Evolutionary conservation across 2,888 invertebrate species (phyloP), one percentile per base, ranked within the genome.

Genomic region (Sclerodermus sp.): DNA sequence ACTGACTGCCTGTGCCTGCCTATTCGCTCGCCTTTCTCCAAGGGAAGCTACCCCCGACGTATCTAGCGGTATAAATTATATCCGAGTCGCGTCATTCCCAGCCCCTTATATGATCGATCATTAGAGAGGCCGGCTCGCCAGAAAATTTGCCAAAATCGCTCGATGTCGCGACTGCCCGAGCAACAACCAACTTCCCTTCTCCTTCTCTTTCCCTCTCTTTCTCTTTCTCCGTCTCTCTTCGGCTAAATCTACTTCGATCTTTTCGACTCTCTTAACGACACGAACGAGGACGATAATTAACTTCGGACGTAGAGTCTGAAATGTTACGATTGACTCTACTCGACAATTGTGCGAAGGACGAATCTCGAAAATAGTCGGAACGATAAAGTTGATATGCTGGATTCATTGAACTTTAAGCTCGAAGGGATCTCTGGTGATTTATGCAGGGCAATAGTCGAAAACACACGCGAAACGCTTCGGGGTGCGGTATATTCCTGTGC

Each of bases 41-140:
- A 72, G 73, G 71, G 73, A 72, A 71, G 70, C 73, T 72, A 73
- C 70, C 75, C 73, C 66, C 68, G 54, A 45, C 60, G 58, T 75
- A 74, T 74, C 74, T 75, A 66, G 58, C 70, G 66, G 74, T 77
- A 77, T 77, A 77, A 77, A 77, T 77, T 77, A 77, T 77, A 74
- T 72, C 71, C 62, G 59, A 62, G 63, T 65, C 68, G 76, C 74
- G 77, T 77, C 77, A 77, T 60, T 57, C 64, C 61, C 77, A 77
- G 75, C 71, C 68, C 63, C 66, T 65, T 64, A 58, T 70, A 74
- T 72, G 76, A 77, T 77, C 74, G 76, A 77, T 77, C 77, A 76
- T 77, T 76, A 76, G 68, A 75, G 67, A 68, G 62, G 55, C 62
- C 65, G 70, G 70, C 71, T 70, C 71, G 72, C 70, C 72, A 68